Evolutionary conservation across 2,888 invertebrate genomes (phyloP).

Genomic region (Drosophila antonietae): DNA sequence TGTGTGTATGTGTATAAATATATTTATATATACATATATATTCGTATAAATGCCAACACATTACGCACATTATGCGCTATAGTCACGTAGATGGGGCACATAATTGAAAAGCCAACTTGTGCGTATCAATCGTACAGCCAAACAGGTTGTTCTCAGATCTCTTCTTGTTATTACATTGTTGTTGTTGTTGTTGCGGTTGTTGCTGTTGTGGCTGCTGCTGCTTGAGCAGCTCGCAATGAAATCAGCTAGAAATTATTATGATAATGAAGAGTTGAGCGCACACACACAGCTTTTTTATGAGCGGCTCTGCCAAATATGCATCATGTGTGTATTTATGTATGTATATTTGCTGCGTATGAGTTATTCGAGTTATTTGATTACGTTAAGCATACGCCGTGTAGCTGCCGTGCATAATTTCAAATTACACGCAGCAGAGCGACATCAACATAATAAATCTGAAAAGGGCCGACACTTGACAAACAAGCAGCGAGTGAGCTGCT

Average conservation of each 20-base stretch:
- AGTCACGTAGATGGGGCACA: conserved; percentile 72
- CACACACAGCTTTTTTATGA: conserved; percentile 34
- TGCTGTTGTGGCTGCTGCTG: background rate
- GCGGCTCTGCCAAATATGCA: background rate
- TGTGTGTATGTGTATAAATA: background rate
- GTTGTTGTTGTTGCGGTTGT: background rate
- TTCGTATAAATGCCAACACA: conserved; percentile 30
- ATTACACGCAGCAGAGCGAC: conserved; percentile 66
- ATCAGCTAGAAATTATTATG: conserved; percentile 77
- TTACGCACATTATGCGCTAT: conserved; percentile 65
- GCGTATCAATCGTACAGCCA: conserved; percentile 66
- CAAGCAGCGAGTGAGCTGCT: conserved; percentile 51
- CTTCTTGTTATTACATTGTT: background rate
- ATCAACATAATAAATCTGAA: conserved; percentile 73
- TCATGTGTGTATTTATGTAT: conserved; percentile 36
- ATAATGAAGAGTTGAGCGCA: conserved; percentile 66
- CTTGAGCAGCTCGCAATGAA: conserved; percentile 52
- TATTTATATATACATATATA: background rate
- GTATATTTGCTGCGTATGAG: conserved; percentile 63
- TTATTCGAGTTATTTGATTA: conserved; percentile 76
- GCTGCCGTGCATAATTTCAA: conserved; percentile 72
- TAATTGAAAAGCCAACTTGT: conserved; percentile 76
- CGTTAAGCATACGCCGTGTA: conserved; percentile 68
- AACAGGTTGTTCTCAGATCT: conserved; percentile 52
- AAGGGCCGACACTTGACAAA: conserved; percentile 67